Base-by-base conservation (phyloP, 2,888 invertebrate species). In the Ethmia dodecea region DNA sequence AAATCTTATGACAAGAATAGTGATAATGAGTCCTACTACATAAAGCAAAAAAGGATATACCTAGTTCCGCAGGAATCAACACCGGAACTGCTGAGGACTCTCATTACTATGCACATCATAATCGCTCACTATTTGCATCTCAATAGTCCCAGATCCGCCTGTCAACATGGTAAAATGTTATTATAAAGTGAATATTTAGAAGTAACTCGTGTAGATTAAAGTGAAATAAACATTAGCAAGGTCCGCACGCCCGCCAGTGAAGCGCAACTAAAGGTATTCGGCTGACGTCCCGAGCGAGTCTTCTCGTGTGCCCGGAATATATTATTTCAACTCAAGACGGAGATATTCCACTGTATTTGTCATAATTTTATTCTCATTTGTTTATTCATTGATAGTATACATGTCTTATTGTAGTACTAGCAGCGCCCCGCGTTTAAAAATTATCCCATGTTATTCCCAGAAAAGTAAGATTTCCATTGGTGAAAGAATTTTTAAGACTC, bases 171-270 rank as follows among this genome's bases (percentile, higher is more conserved):
- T n/a, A n/a, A n/a, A n/a, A n/a, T 63, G 59, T 56, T 52, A 58
- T 51, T 49, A 47, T 55, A 57, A 60, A 64, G 55, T 53, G 60
- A 68, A 68, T 70, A 64, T 62, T 63, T 59, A 58, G 52, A 48
- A 52, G 49, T 49, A 51, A 55, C 49, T 60, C 47, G 37, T 47
- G 40, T 31, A 54, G 53, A 58, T 62, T 55, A 64, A 55, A 64
- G 56, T 45, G 59, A 62, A 68, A 62, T 60, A 64, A 66, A 64
- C 52, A 65, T 67, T 57, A 61, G 52, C 43, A 40, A 26, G 39
- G 43, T 40, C 32, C 37, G 33, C 11, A 33, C 33, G 28, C 18
- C 30, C 16, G 33, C 37, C 32, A 34, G 28, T 30, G 44, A 46
- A 42, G 45, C 44, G 42, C 50, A 38, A 40, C 43, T 47, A 47